Base-by-base conservation (phyloP, 2,888 invertebrate genomes). In the Acleris holmiana region DNA sequence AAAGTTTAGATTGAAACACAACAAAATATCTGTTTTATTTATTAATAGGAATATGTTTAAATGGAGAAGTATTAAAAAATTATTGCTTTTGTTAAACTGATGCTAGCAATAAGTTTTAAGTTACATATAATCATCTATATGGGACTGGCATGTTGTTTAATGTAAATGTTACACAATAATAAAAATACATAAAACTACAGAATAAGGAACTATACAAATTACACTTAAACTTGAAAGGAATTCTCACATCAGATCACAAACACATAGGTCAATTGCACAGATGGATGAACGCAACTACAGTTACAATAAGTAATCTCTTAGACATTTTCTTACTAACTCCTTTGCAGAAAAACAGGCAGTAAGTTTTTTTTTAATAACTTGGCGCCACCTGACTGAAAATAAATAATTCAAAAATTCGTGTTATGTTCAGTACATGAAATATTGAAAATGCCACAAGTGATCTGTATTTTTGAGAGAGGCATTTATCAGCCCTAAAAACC, bases 131-230 rank as follows among this genome's bases (percentile, higher is more conserved):
- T 74, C 71, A 70, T 69, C 73, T 73, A 73, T 70, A 70, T 70
- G 71, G 73, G 71, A 73, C 73, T 76, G 73, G 72, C 70, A 64
- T 76, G 71, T 61, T 74, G 69, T 73, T 72, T 53, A 77, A 74
- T 76, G 73, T 73, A 78, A 73, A 72, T 66, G 73, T 77, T 81
- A 75, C 75, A 78, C 78, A 82, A 81, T 75, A 78, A 82, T 83
- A 78, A 82, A 85, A 76, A 80, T 85, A 85, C 35, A 35, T 35
- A 84, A 79, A 77, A 73, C 89, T 90, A 91, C 76, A 82, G 87
- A 88, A 86, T 88, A 91, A 92, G 92, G 92, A 92, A 92, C 92
- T 89, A 89, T 89, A 87, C 81, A 85, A 81, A 86, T 86, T 86
- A 91, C 80, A 80, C 80, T 85, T 87, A 88, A 86, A 85, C 79